Evolutionary conservation across 1,140 invertebrate genomes (phyloP).

Genomic region (Varroa destructor): DNA sequence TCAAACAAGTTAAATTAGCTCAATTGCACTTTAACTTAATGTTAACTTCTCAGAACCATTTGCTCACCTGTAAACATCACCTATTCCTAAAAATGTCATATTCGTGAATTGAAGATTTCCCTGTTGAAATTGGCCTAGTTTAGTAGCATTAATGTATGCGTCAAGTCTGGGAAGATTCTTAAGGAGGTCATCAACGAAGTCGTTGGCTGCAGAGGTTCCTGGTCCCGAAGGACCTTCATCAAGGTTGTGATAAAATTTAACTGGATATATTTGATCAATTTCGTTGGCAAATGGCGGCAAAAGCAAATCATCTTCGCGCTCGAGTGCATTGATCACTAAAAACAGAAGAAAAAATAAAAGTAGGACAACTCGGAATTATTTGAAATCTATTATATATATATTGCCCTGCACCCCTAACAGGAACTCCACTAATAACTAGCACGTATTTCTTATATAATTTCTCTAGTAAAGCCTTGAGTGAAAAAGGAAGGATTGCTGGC

Average conservation of each 20-base stretch:
- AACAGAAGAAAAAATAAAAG: neutral
- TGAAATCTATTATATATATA: neutral
- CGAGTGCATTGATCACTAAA: neutral
- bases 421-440: neutral
- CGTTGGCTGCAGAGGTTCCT: constrained; percentile 11
- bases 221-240: constrained; percentile 21
- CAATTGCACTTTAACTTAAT: no score
- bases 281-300: neutral
- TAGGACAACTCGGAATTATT: neutral
- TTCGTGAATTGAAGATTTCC: constrained; percentile 4
- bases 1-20: no score
- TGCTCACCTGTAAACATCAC: constrained; percentile 19
- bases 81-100: constrained; percentile 2
- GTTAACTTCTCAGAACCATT: no score
- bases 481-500: no score
- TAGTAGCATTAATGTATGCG: neutral
- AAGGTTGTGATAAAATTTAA: neutral
- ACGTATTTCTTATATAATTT: no score
- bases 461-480: no score
- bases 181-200: constrained; percentile 20
- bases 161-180: constrained; percentile 26
- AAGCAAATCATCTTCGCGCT: neutral
- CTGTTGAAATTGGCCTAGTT: neutral
- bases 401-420: neutral
- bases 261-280: neutral